These are phyloP conservation scores for Mesembrinibis cayennensis DNA, from an alignment of 2,113 vertebrate species.

Conservation along the genomic window DNA sequence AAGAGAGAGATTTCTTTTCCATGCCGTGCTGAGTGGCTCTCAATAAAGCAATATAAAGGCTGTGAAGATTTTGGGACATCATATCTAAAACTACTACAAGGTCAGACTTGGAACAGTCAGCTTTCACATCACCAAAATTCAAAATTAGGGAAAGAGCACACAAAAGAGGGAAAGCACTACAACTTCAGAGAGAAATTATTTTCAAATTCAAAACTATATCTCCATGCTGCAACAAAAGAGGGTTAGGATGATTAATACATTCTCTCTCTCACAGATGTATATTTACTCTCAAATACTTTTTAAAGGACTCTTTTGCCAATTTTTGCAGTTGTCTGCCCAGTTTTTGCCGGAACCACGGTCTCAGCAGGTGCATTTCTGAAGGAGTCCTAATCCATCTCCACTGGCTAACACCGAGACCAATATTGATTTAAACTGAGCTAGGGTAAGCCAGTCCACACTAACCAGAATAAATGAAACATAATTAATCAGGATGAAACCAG, in stretches of 20 bases:
- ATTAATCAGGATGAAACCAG: background rate
- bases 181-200: background rate
- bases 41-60: background rate
- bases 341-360: background rate
- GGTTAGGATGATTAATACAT: background rate
- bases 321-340: background rate
- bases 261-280: background rate
- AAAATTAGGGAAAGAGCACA: background rate
- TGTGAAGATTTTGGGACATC: background rate
- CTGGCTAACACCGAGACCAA: background rate
- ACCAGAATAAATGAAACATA: background rate
- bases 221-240: background rate
- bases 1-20: background rate
- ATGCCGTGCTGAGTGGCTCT: background rate
- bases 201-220: background rate
- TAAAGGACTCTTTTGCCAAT: background rate
- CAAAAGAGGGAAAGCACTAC: background rate
- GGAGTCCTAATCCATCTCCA: background rate
- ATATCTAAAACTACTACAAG: background rate
- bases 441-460: background rate
- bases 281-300: background rate
- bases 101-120: background rate
- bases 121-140: background rate
- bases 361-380: background rate
- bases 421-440: background rate